phyloP scores from a whole-genome alignment of 2,888 invertebrate species.

The Scaptomyza tumidula region DNA sequence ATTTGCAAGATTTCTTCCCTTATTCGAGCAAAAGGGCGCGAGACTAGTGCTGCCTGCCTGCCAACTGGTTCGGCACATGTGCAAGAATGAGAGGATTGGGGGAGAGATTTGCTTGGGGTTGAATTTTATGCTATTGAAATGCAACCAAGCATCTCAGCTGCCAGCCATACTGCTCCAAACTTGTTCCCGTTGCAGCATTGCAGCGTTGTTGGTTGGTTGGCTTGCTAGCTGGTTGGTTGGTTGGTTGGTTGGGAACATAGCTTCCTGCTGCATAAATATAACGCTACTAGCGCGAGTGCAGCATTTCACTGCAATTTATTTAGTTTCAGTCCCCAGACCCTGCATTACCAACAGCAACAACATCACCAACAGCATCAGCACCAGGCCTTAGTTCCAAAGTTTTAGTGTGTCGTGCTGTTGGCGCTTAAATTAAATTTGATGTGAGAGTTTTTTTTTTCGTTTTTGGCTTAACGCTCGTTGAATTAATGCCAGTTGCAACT shows the following conservation, averaged over 20 bases:
- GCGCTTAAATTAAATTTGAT: constrained; percentile 59
- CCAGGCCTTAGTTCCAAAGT: constrained; percentile 37
- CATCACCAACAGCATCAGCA: constrained; percentile 9
- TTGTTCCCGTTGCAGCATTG: constrained; percentile 27
- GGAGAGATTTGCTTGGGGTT: constrained; percentile 46
- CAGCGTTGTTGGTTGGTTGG: constrained; percentile 2
- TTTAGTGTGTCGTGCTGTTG: constrained; percentile 45
- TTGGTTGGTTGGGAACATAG: constrained; percentile 31
- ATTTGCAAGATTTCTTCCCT: constrained; percentile 80
- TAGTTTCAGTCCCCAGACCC: constrained; percentile 50
- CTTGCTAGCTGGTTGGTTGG: not conserved
- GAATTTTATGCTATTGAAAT: constrained; percentile 74
- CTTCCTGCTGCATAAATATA: constrained; percentile 78
- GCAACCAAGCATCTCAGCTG: constrained; percentile 72
- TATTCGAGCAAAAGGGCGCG: constrained; percentile 58
- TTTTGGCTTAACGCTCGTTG: constrained; percentile 17
- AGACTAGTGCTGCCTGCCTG: constrained; percentile 44
- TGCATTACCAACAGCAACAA: constrained; percentile 7
- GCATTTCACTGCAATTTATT: constrained; percentile 77
- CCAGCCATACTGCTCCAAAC: constrained; percentile 20
- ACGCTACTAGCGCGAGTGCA: constrained; percentile 73
- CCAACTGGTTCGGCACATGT: constrained; percentile 54
- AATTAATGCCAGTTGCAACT: constrained; percentile 29
- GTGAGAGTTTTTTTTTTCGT: constrained; percentile 40
- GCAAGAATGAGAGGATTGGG: not conserved